Percentiles rank a stretch among this genome's conserved stretches.
Conservation (phyloP, 2,797 vertebrate genomes). For the Sebastolobus altivelis region DNA sequence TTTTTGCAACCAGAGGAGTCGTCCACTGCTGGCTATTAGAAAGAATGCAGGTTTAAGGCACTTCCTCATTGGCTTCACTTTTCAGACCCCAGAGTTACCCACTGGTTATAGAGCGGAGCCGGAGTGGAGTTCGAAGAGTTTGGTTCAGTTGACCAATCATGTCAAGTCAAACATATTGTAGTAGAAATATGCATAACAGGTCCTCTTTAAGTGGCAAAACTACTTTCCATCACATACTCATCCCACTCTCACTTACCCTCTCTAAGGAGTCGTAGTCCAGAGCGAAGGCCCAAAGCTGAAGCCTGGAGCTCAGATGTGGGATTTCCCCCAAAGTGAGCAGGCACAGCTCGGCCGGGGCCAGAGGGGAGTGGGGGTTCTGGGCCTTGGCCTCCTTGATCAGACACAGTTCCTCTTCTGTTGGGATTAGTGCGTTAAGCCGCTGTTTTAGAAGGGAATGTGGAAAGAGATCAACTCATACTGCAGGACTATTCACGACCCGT, state of each 20-base stretch:
- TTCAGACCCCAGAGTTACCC: too few species aligned
- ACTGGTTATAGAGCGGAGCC: too few species aligned
- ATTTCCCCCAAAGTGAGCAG: conserved; percentile 82
- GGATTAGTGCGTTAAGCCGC: conserved; percentile 80
- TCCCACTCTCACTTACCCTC: conserved; percentile 67
- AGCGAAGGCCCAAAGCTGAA: conserved; percentile 85
- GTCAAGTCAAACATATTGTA: too few species aligned
- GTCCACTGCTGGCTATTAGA: too few species aligned
- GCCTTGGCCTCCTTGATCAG: conserved; percentile 80
- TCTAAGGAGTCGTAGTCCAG: conserved; percentile 86
- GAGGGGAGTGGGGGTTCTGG: conserved; percentile 60
- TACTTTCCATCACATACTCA: not conserved
- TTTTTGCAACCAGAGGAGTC: too few species aligned
- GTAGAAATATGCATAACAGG: too few species aligned
- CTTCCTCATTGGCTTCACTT: too few species aligned
- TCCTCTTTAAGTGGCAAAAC: not conserved
- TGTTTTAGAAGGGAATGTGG: conserved; percentile 37
- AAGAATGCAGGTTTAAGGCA: too few species aligned
- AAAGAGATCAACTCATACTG: not conserved
- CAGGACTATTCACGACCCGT: not conserved
- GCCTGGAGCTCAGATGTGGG: conserved; percentile 77
- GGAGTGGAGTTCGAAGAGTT: too few species aligned
- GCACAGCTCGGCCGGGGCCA: conserved; percentile 84
- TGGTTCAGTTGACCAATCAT: too few species aligned
- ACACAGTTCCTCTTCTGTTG: conserved; percentile 84